Percentiles rank a stretch among this genome's conserved stretches.
Evolutionary conservation across 2,113 vertebrate species (phyloP).

Genomic region (Phylloscopus trochilus): DNA sequence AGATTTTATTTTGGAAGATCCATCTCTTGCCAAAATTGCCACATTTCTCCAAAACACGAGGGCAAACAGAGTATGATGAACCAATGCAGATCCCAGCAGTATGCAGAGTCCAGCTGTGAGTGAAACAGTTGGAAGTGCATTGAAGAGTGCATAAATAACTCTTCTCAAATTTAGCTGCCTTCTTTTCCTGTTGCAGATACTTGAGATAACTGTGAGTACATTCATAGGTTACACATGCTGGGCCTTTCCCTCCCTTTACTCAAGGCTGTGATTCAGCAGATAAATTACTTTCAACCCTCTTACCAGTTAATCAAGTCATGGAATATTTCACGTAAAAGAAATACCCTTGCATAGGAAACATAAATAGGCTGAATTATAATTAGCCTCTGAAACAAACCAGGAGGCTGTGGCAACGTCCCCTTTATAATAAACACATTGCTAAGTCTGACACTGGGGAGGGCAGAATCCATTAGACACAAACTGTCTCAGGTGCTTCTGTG

Average conservation of each 20-base stretch:
- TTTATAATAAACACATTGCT: neutral
- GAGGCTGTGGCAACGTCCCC: neutral
- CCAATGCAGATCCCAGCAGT: neutral
- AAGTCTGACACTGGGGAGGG: neutral
- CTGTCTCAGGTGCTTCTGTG: neutral
- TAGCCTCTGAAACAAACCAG: neutral
- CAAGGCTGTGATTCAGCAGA: slow-evolving; percentile 2
- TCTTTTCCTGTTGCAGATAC: neutral
- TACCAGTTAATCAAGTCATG: neutral
- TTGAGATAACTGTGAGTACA: neutral
- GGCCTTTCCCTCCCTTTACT: neutral
- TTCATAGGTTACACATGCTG: neutral
- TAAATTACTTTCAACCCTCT: neutral
- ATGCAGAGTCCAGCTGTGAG: neutral
- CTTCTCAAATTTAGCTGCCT: neutral
- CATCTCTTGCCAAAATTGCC: neutral
- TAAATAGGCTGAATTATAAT: neutral
- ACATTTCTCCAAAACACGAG: neutral
- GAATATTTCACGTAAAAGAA: neutral
- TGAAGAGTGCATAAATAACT: neutral
- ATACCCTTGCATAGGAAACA: neutral
- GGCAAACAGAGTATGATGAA: neutral
- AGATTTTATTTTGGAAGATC: neutral
- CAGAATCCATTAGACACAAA: neutral
- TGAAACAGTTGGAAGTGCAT: neutral